Base-by-base conservation (phyloP, 1,140 invertebrate species). In the Aphaenogaster ashmeadi region DNA sequence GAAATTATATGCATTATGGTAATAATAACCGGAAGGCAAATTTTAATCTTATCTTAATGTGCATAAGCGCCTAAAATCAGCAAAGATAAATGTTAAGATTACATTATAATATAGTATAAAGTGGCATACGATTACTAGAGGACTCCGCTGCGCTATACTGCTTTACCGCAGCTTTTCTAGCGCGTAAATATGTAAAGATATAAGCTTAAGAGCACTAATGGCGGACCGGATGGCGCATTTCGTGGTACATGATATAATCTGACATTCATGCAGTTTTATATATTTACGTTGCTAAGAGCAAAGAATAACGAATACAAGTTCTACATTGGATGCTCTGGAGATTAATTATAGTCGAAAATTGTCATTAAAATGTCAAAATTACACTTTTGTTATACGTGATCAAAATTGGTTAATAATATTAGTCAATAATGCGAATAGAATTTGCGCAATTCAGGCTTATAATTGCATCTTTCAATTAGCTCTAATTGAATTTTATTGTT, bases 31-130 rank as follows among this genome's bases (percentile, higher is more conserved):
- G 21, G 0, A 27, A 69, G 36, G 4, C 21, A 38, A 80, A 80
- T 41, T 56, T 69, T 47, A n/a, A 44, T 38, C 7, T 3, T 11
- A 9, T 21, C 21, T 77, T 21, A 21, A 41, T 21, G 15, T 67
- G 36, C 36, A 13, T 52, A 38, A 41, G 8, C 50, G 33, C 36
- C 36, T 66, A 11, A 58, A n/a, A 6, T 47, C 38, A n/a, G 13
- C 27, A 41, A 74, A 47, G 38, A 54, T 71, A 71, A 71, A 81
- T 44, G 36, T 81, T 60, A 74, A 47, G 44, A 84, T 84, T 84
- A 21, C 13, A 58, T 60, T 47, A 27, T 27, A 27, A 27, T 27
- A 27, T 27, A 27, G 9, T 56, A 44, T 47, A 38, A 74, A 58
- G 3, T 60, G 3, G 7, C 18, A 58, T 47, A 9, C 18, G 21